Conservation (phyloP, 1,140 invertebrate species). For the Ectropis grisescens region DNA sequence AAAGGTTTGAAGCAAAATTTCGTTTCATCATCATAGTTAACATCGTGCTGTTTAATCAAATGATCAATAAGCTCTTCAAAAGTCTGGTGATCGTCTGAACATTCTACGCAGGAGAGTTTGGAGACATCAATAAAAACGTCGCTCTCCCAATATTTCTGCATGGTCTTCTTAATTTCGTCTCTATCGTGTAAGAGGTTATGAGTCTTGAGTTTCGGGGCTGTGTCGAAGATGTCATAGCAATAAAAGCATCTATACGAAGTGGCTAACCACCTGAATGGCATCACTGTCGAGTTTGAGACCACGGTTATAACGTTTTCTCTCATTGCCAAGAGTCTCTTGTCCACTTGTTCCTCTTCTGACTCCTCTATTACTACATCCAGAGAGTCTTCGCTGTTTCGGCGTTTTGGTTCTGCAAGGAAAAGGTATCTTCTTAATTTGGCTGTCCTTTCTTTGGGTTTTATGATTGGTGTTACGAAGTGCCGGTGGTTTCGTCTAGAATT, state of each 20-base stretch:
- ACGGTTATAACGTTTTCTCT: slow-evolving; percentile 6
- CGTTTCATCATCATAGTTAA: slow-evolving; percentile 6
- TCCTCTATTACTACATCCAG: too few species aligned
- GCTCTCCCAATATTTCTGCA: slow-evolving; percentile 12
- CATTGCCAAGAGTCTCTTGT: not conserved
- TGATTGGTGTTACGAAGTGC: too few species aligned
- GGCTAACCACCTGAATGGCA: slow-evolving; percentile 17
- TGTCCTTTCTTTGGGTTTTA: too few species aligned
- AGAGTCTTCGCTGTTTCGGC: too few species aligned
- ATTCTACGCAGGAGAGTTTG: slow-evolving; percentile 10
- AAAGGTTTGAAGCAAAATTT: slow-evolving; percentile 11
- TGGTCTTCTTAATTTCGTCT: slow-evolving; percentile 1
- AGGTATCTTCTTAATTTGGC: slow-evolving; percentile 1
- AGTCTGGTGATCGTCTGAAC: slow-evolving; percentile 3
- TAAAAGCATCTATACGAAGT: slow-evolving; percentile 21
- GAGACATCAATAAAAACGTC: slow-evolving; percentile 11
- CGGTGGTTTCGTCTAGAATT: too few species aligned
- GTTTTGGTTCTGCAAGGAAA: slow-evolving; percentile 5
- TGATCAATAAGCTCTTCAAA: slow-evolving; percentile 11
- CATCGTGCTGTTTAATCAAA: slow-evolving; percentile 6
- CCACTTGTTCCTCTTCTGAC: too few species aligned
- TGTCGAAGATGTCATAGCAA: slow-evolving; percentile 15
- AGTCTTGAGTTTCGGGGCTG: slow-evolving; percentile 7
- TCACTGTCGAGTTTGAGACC: slow-evolving; percentile 9
- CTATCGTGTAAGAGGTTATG: slow-evolving; percentile 10